These are phyloP conservation scores for Cephalopholis sonnerati DNA, from an alignment of 2,113 vertebrate genomes.

Conservation along the genomic window DNA sequence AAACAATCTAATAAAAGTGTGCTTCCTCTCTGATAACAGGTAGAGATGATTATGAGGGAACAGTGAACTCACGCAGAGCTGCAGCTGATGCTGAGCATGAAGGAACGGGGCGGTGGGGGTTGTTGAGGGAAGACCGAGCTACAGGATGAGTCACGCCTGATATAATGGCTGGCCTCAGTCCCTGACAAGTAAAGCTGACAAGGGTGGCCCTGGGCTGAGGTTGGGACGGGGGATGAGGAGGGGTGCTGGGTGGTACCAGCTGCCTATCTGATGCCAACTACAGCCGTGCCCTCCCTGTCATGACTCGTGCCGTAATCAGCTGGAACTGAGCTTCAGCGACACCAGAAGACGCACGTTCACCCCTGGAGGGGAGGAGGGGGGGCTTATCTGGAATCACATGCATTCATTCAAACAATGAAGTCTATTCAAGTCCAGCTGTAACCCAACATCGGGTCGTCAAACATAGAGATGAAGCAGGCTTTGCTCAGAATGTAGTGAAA, in stretches of 20 bases:
- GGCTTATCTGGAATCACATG: slow-evolving; percentile 73
- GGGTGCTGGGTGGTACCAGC: background rate
- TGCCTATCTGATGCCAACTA: slow-evolving; percentile 44
- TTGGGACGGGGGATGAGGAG: background rate
- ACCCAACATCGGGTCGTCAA: slow-evolving; percentile 12
- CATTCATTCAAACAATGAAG: slow-evolving; percentile 67
- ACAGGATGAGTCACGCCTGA: slow-evolving; percentile 56
- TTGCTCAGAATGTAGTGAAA: slow-evolving; percentile 7
- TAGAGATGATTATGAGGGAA: background rate
- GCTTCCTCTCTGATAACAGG: slow-evolving; percentile 22
- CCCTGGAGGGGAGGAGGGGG: background rate
- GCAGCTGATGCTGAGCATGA: slow-evolving; percentile 12
- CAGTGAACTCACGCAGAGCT: background rate
- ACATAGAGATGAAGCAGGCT: slow-evolving; percentile 5
- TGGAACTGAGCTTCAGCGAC: slow-evolving; percentile 48
- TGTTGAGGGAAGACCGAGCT: background rate
- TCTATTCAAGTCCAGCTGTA: slow-evolving; percentile 56
- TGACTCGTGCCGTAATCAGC: slow-evolving; percentile 57
- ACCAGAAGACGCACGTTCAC: slow-evolving; percentile 47
- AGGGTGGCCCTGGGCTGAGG: background rate
- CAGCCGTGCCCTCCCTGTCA: slow-evolving; percentile 35
- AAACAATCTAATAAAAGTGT: slow-evolving; percentile 1
- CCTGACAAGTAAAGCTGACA: slow-evolving; percentile 44
- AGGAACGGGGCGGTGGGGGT: background rate
- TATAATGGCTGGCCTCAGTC: slow-evolving; percentile 46